Percentiles rank a stretch among this genome's conserved stretches.
Evolutionary conservation across 2,113 vertebrate species (phyloP).

Genomic region (Heterocephalus glaber): DNA sequence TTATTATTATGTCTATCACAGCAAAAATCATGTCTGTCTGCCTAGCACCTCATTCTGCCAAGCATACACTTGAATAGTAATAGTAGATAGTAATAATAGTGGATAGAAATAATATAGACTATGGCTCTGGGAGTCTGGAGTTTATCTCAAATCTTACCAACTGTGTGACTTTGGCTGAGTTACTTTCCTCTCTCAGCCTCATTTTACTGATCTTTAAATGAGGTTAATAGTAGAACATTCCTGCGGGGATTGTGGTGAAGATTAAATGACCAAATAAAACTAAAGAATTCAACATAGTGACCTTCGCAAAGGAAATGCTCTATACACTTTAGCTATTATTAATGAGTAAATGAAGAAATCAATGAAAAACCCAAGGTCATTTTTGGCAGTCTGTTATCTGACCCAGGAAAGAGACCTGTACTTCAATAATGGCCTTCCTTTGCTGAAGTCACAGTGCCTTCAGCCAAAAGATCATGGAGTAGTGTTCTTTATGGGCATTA

Average conservation of each 20-base stretch:
- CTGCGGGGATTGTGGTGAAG: constrained; percentile 62
- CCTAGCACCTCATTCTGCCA: neutral
- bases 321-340: constrained; percentile 59
- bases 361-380: constrained; percentile 59
- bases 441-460: neutral
- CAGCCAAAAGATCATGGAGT: neutral
- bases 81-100: neutral
- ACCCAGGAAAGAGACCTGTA: constrained; percentile 26
- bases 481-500: neutral
- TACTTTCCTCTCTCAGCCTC: constrained; percentile 36
- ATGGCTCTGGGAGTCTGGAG: neutral
- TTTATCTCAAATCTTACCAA: neutral
- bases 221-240: constrained; percentile 51
- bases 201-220: constrained; percentile 71
- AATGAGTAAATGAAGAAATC: constrained; percentile 72
- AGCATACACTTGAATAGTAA: neutral
- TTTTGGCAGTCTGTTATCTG: constrained; percentile 43
- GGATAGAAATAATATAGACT: neutral
- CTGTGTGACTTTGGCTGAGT: constrained; percentile 16
- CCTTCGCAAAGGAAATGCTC: constrained; percentile 54
- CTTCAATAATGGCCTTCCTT: neutral
- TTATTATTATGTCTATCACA: neutral
- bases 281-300: constrained; percentile 51
- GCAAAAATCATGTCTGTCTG: constrained; percentile 33
- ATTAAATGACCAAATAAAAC: constrained; percentile 69